phyloP scores from a whole-genome alignment of 2,797 vertebrate genomes.

The Aldrovandia affinis region DNA sequence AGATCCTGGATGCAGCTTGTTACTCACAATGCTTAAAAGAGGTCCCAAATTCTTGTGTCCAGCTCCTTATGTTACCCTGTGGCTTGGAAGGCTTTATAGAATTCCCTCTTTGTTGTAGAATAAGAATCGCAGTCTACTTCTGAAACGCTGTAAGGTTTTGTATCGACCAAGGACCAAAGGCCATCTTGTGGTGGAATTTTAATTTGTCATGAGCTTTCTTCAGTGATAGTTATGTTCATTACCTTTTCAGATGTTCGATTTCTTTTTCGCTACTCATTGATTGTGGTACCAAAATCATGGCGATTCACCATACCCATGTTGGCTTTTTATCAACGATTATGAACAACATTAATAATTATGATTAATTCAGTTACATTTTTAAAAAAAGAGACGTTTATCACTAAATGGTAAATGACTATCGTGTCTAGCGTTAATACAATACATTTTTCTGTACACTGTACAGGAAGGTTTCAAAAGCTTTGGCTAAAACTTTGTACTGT shows the following conservation, averaged over 20 bases:
- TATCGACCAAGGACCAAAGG: neutral
- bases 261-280: neutral
- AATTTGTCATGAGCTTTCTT: no score
- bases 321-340: neutral
- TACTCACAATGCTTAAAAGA: slow-evolving; percentile 7
- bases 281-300: neutral
- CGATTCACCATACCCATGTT: neutral
- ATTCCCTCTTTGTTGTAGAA: neutral
- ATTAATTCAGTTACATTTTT: neutral
- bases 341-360: neutral
- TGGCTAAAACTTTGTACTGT: neutral
- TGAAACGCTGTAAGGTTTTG: neutral
- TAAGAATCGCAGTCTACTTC: neutral
- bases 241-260: neutral
- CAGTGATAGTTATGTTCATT: no score
- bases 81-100: neutral
- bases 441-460: neutral
- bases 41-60: slow-evolving; percentile 31
- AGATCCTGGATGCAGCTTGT: slow-evolving; percentile 38
- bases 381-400: neutral
- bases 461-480: neutral
- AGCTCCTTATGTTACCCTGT: slow-evolving; percentile 30
- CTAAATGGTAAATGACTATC: neutral
- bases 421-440: neutral
- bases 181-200: neutral